Evolutionary conservation across 2,888 invertebrate species (phyloP), one percentile per base, ranked within the genome.

Genomic region (Fragum fragum): DNA sequence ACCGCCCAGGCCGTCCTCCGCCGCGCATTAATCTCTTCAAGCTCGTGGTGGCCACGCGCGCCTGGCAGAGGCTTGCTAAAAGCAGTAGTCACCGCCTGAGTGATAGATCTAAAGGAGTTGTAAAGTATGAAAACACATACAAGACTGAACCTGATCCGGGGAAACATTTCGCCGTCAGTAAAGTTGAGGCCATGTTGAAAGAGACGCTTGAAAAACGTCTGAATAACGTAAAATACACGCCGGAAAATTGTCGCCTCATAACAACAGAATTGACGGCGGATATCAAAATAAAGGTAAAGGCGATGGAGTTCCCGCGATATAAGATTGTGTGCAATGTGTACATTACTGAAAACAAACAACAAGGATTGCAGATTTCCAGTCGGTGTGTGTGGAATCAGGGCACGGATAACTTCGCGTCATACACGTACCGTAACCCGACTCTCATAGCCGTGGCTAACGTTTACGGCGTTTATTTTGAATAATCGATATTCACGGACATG

Each of bases 381-480:
- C 74, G 93, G 26, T 89, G 91, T 69, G 59, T 93, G 1, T 91
- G 92, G 91, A 88, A 90, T 52, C 75, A 87, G 0, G 79, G 79
- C 18, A 90, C 90, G 16, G 93, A 93, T 79, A 90, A 90, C 59
- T 92, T 88, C 71, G 92, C 92, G 0, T 86, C 91, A 1, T 90
- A 89, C 32, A 90, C 90, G 0, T 91, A 87, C 66, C 86, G 83
- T 57, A 92, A 90, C 70, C 53, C 83, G 18, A 85, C 87, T 0
- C 52, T 92, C 0, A 90, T 91, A 26, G 92, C 90, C 7, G 86
- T 91, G 11, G 93, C 90, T 0, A 89, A 87, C 71, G 91, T 92
- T 6, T 89, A 92, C 59, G 92, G 89, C 1, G 87, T 91, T 11
- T 92, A 92, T 61, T 91, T 83, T 73, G 92, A 92, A 70, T 92